Evolutionary conservation across 2,888 invertebrate genomes (phyloP).

Genomic region (Perizoma flavofasciatum): DNA sequence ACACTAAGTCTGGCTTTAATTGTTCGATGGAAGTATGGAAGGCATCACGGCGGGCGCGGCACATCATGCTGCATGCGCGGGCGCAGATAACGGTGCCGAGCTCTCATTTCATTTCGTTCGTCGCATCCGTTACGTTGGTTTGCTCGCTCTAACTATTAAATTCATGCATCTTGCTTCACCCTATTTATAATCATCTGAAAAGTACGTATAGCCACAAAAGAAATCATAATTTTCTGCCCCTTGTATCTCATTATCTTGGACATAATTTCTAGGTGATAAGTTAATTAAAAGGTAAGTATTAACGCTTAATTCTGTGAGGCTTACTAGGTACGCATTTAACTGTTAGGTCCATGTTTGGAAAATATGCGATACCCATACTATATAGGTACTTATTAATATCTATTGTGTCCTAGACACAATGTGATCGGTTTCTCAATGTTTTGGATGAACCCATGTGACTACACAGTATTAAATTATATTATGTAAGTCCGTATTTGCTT

Average conservation of each 20-base stretch:
- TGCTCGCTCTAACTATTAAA: slow-evolving; percentile 43
- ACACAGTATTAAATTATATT: slow-evolving; percentile 54
- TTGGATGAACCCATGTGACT: slow-evolving; percentile 42
- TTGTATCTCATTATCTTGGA: slow-evolving; percentile 47
- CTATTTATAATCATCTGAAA: slow-evolving; percentile 48
- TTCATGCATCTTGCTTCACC: slow-evolving; percentile 28
- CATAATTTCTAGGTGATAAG: too few relatives aligned
- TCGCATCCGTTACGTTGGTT: slow-evolving; percentile 55
- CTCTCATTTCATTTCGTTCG: slow-evolving; percentile 70
- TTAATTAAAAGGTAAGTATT: slow-evolving; percentile 29
- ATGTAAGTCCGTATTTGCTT: slow-evolving; percentile 11
- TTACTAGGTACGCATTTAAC: slow-evolving; percentile 71
- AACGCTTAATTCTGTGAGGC: slow-evolving; percentile 73
- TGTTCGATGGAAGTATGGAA: slow-evolving; percentile 51
- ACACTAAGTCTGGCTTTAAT: slow-evolving; percentile 54
- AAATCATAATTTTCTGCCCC: slow-evolving; percentile 30
- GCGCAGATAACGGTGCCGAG: slow-evolving; percentile 74
- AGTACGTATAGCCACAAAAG: slow-evolving; percentile 37
- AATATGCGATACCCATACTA: slow-evolving; percentile 50
- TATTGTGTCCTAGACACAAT: slow-evolving; percentile 48
- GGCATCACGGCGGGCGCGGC: slow-evolving; percentile 39
- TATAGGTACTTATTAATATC: slow-evolving; percentile 49
- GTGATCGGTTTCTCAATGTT: slow-evolving; percentile 41
- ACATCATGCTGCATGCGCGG: slow-evolving; percentile 34
- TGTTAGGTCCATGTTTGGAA: slow-evolving; percentile 68